These are phyloP conservation scores for Phaenicophaeus curvirostris DNA, from an alignment of 2,797 vertebrate genomes.

Conservation along the genomic window DNA sequence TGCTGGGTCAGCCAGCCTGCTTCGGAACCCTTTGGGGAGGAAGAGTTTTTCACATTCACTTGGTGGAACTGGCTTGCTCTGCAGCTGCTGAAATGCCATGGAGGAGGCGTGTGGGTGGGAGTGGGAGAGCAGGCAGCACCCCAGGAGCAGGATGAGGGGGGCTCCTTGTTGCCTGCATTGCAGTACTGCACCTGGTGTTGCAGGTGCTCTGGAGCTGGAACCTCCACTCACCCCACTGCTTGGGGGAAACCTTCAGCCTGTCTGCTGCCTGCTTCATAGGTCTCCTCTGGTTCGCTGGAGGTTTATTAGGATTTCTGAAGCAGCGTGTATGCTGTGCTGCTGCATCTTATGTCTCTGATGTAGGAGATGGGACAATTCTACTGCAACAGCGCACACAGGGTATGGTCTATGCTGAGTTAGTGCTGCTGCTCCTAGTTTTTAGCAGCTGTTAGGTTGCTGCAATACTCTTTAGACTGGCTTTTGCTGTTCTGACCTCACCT, in stretches of 20 bases:
- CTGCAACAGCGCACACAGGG: not conserved
- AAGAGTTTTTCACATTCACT: rapidly evolving
- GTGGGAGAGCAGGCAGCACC: not conserved
- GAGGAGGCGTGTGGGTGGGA: not conserved
- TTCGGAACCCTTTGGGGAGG: not conserved
- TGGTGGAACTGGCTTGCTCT: not conserved
- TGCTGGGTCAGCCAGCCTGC: not conserved
- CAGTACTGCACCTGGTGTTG: not conserved
- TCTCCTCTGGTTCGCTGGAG: not conserved
- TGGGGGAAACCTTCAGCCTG: not conserved
- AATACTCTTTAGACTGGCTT: not conserved
- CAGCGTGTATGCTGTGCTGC: not conserved
- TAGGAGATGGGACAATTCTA: not conserved
- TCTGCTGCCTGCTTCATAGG: not conserved
- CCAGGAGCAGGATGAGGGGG: not conserved
- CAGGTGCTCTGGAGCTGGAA: not conserved
- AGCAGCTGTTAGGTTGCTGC: not conserved
- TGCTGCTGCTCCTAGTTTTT: not conserved
- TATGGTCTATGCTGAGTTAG: not conserved
- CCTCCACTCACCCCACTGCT: not conserved
- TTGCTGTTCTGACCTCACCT: not conserved
- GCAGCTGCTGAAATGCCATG: not conserved
- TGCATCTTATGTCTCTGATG: not conserved
- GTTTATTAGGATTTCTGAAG: not conserved
- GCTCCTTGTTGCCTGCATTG: rapidly evolving